These are phyloP conservation scores for Caenorhabditis macrosperma DNA, from an alignment of 2,888 invertebrate species.

Conservation along the genomic window DNA sequence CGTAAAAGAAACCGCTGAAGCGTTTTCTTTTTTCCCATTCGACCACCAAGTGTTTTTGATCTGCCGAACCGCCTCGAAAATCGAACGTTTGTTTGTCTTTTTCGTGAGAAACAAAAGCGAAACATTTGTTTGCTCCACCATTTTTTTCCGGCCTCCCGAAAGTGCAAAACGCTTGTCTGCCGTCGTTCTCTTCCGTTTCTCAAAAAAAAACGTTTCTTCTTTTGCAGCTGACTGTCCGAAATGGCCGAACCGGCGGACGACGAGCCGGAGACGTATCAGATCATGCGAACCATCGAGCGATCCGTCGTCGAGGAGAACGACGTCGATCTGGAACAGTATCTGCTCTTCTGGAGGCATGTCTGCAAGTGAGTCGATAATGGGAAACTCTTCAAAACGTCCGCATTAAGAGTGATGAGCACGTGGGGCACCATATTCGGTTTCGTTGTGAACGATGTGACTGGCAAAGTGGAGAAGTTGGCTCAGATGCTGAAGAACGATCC, in stretches of 20 bases:
- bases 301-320: slow-evolving; percentile 25
- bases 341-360: slow-evolving; percentile 45
- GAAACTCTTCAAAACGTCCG: not conserved
- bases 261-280: slow-evolving; percentile 37
- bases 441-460: slow-evolving; percentile 41
- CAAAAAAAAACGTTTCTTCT: not conserved
- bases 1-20: not conserved
- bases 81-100: slow-evolving; percentile 11
- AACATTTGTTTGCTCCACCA: slow-evolving; percentile 15
- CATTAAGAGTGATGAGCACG: slow-evolving; percentile 36
- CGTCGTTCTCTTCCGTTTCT: not conserved
- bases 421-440: slow-evolving; percentile 51
- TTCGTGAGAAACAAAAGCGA: slow-evolving; percentile 13
- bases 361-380: slow-evolving; percentile 23
- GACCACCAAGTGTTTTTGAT: slow-evolving; percentile 5
- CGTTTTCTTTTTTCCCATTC: not conserved
- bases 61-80: slow-evolving; percentile 13
- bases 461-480: slow-evolving; percentile 24
- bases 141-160: slow-evolving; percentile 8
- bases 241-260: slow-evolving; percentile 6
- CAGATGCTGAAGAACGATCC: slow-evolving; percentile 11
- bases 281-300: slow-evolving; percentile 26
- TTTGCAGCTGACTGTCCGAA: slow-evolving; percentile 2
- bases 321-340: slow-evolving; percentile 42
- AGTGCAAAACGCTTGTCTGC: slow-evolving; percentile 15